Evolutionary conservation across 2,888 invertebrate genomes (phyloP), one percentile per base, ranked within the genome.

Genomic region (Keiferia lycopersicella): DNA sequence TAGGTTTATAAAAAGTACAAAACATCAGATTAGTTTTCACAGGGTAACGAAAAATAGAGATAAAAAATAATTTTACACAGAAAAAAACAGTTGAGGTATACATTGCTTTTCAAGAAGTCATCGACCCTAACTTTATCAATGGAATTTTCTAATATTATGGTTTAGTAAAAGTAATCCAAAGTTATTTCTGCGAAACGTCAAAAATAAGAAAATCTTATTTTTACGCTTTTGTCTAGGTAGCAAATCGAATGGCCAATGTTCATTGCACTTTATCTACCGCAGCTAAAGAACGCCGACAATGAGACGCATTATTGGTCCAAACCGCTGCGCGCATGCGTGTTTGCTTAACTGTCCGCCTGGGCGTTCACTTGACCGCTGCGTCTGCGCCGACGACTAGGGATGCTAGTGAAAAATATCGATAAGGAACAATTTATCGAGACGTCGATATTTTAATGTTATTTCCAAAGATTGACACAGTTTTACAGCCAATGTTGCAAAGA

Each of bases 301-400:
- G 88, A 84, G 81, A 83, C 82, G 86, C 88, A 86, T 87, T 90
- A 88, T 88, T 88, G 80, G 84, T 87, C 73, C 81, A 83, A 80
- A 82, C 81, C 79, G 79, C 75, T 83, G n/a, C 6, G n/a, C 6
- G n/a, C 45, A 84, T 82, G 80, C 77, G 65, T 91, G 83, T 91
- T 90, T 89, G 82, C 82, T 77, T 91, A 91, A 91, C 91, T 89
- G 91, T 88, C 73, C 71, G 76, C 71, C 38, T 72, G 82, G 81
- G 84, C 86, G 84, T 84, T 82, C 87, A 84, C 88, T 88, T 83
- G 85, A 84, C 84, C 83, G 69, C 76, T 76, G 82, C 83, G 51
- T 26, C 12, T 22, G 51, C 51, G 51, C 51, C 26, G 87, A 88
- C 88, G 88, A 88, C 77, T 34, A 34, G 34, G 1, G 34, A 10